Evolutionary conservation across 2,797 vertebrate genomes (phyloP).

Genomic region (Coracias cyanogaster): DNA sequence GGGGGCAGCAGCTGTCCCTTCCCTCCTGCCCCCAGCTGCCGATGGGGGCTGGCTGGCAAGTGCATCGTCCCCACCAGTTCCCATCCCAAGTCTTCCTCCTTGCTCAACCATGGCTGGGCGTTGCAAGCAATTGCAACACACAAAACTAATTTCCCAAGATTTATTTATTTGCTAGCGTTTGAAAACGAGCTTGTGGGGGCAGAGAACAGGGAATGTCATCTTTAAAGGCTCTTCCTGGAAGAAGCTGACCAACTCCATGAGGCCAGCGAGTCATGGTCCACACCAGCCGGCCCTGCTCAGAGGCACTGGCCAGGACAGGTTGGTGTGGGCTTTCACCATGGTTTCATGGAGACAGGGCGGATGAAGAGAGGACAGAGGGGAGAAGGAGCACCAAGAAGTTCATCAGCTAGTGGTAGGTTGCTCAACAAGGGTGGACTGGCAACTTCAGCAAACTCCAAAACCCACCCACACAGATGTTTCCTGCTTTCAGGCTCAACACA

Average conservation of each 20-base stretch:
- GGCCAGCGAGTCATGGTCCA: accelerated
- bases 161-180: not conserved
- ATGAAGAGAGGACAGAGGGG: not conserved
- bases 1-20: accelerated
- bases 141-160: conserved; percentile 15
- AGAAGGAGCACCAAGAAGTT: not conserved
- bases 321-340: not conserved
- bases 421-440: not conserved
- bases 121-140: conserved; percentile 23
- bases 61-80: not conserved
- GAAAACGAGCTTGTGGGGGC: not conserved
- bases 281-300: not conserved
- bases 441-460: not conserved
- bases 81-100: not conserved
- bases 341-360: not conserved
- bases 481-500: not conserved
- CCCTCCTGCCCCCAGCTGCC: not conserved
- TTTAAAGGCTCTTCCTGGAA: conserved; percentile 19
- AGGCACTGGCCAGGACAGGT: not conserved
- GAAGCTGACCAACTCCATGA: not conserved
- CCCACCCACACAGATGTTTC: conserved; percentile 34
- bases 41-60: not conserved
- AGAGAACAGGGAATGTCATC: not conserved
- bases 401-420: not conserved
- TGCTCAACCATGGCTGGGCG: not conserved